Evolutionary conservation across 2,113 vertebrate genomes (phyloP), one percentile per base, ranked within the genome.

Genomic region (Dromas ardeola): DNA sequence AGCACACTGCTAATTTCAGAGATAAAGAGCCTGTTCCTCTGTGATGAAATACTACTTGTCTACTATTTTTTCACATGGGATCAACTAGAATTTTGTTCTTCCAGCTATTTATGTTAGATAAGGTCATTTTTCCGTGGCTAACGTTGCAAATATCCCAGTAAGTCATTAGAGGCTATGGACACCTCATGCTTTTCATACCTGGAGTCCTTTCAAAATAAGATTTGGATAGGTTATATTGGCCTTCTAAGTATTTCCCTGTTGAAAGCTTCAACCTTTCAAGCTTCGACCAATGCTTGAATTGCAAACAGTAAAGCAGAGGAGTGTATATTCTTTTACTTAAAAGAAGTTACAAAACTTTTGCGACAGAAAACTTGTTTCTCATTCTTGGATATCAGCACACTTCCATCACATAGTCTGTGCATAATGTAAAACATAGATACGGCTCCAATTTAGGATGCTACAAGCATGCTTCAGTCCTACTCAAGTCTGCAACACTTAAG

Each of bases 111-210:
- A 65, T 94, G 88, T 94, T 92, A 71, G 83, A 62, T 38, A 89
- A 92, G 87, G 85, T 95, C 67, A 97, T 95, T 96, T 92, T 97
- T 97, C 97, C 95, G 86, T 36, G n/a, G 91, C 87, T 96, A 94
- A 88, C 5, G 17, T 89, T 90, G 86, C 80, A 96, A 76, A 85
- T 91, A 96, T 76, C 93, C 93, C 83, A 85, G 27, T 91, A 93
- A 93, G 63, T 81, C 65, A 72, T 78, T 61, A 80, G 70, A 81
- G 62, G 82, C 69, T 61, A 87, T 29, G 65, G 70, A 81, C 73
- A 38, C 71, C 70, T 93, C 87, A 92, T 80, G 71, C 71, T 89
- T 91, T 80, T 88, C 93, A 96, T 90, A 97, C 29, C 74, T 93
- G 88, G 91, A 87, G 55, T 93, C 65, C 40, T 93, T 93, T 94